These are phyloP conservation scores for Ceyx cyanopectus DNA, from an alignment of 2,113 vertebrate genomes.

Conservation along the genomic window DNA sequence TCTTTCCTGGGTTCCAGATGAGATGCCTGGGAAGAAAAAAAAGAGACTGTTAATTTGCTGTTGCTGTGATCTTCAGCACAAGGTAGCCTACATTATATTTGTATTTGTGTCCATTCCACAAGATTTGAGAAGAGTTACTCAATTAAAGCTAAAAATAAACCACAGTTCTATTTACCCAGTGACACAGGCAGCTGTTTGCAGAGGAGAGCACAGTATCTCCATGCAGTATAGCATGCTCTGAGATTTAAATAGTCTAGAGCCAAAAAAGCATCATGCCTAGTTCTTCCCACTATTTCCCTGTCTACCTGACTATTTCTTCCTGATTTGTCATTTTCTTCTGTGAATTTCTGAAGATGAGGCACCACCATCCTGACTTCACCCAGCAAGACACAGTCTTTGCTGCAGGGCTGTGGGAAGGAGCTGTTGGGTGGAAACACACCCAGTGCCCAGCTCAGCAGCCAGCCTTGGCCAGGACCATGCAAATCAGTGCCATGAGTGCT, in stretches of 20 bases:
- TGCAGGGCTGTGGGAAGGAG: fast-evolving
- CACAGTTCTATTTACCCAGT: neutral
- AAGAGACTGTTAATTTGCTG: neutral
- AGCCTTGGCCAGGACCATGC: fast-evolving
- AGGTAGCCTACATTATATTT: neutral
- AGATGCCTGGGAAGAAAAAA: neutral
- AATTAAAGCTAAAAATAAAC: slow-evolving; percentile 37
- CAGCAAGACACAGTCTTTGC: neutral
- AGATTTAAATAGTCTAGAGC: neutral
- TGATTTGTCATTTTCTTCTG: neutral
- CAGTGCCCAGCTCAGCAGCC: neutral
- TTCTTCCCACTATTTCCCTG: neutral
- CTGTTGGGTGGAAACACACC: fast-evolving
- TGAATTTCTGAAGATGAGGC: neutral
- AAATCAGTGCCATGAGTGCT: neutral
- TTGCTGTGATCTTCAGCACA: neutral
- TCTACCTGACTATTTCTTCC: neutral
- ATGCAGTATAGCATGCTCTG: fast-evolving
- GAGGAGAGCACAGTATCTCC: neutral
- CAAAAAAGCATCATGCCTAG: neutral
- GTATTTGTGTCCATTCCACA: neutral
- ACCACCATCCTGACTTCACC: neutral
- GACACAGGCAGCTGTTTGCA: neutral
- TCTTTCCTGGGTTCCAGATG: neutral
- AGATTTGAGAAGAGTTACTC: neutral